Percentiles rank a stretch among this genome's conserved stretches.
Evolutionary conservation across 92 coral and sea anemone species (phyloP).

Genomic region (Micromussa lordhowensis): DNA sequence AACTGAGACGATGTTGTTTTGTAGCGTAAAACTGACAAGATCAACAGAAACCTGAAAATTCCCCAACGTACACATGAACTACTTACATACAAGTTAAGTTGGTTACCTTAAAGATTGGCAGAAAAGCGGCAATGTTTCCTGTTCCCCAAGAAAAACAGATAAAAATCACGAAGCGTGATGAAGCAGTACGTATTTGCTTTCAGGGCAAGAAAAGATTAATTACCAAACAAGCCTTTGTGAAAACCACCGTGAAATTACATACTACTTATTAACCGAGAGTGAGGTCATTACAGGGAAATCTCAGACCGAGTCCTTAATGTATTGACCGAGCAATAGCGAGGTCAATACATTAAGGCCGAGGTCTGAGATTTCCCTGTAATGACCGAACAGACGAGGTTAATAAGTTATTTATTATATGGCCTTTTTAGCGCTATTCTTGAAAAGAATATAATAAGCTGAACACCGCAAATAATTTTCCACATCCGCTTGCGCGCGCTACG

Average conservation of each 20-base stretch:
- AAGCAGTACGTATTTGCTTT: slow-evolving; percentile 1
- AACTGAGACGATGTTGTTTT: background rate
- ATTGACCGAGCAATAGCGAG: no score
- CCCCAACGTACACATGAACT: background rate
- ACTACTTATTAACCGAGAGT: no score
- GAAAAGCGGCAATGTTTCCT: background rate
- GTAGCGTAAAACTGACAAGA: slow-evolving; percentile 3
- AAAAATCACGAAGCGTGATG: background rate
- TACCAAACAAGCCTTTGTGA: slow-evolving; percentile 23
- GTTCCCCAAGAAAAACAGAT: background rate
- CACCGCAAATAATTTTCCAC: no score
- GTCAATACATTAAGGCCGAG: no score
- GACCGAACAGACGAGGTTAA: no score
- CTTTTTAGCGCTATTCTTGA: no score
- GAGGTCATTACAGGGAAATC: no score
- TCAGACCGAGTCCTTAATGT: no score
- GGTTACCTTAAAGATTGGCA: background rate
- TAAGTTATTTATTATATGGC: no score
- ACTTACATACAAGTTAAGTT: background rate
- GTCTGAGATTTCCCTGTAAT: no score
- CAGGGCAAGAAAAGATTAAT: background rate
- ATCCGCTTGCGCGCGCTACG: no score
- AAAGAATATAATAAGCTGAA: no score
- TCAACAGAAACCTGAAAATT: background rate
- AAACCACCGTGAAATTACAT: slow-evolving; percentile 27